Evolutionary conservation across 2,113 vertebrate species (phyloP).

Genomic region (Chaenogobius annularis): DNA sequence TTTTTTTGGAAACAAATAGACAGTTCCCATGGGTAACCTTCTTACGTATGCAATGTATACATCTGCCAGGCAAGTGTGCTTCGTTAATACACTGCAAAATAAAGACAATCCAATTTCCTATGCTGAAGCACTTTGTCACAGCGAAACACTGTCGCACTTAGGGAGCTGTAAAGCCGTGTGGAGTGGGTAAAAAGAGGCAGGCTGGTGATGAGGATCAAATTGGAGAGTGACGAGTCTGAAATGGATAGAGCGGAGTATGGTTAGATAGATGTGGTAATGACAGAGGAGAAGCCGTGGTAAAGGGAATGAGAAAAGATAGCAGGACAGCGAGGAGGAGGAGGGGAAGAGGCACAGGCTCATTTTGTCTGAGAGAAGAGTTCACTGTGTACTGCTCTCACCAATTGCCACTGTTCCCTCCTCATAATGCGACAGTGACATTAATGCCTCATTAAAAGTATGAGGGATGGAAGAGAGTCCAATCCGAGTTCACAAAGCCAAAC

Average conservation of each 20-base stretch:
- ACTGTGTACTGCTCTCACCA: constrained; percentile 38
- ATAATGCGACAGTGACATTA: constrained; percentile 54
- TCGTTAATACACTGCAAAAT: constrained; percentile 34
- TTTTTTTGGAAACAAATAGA: neutral
- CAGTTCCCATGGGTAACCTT: neutral
- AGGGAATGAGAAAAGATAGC: constrained; percentile 43
- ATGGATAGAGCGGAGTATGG: constrained; percentile 16
- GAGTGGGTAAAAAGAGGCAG: constrained; percentile 17
- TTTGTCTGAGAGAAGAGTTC: constrained; percentile 46
- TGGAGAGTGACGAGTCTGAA: constrained; percentile 37
- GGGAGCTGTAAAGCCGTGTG: constrained; percentile 14
- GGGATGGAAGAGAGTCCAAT: constrained; percentile 26
- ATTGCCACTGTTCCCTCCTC: constrained; percentile 42
- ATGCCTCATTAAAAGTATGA: constrained; percentile 64
- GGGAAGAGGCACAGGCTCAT: constrained; percentile 30
- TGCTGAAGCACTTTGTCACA: constrained; percentile 39
- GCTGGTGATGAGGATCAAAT: constrained; percentile 1
- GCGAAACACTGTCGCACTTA: constrained; percentile 28
- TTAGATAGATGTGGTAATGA: constrained; percentile 5
- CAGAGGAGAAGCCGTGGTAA: neutral
- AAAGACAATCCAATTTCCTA: constrained; percentile 58
- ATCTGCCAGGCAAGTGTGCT: constrained; percentile 16
- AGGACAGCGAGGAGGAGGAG: constrained; percentile 19
- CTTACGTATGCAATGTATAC: constrained; percentile 5
- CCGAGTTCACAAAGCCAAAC: constrained; percentile 39